Evolutionary conservation across 2,888 invertebrate genomes (phyloP), one percentile per base, ranked within the genome.

Genomic region (Aquatica leii): DNA sequence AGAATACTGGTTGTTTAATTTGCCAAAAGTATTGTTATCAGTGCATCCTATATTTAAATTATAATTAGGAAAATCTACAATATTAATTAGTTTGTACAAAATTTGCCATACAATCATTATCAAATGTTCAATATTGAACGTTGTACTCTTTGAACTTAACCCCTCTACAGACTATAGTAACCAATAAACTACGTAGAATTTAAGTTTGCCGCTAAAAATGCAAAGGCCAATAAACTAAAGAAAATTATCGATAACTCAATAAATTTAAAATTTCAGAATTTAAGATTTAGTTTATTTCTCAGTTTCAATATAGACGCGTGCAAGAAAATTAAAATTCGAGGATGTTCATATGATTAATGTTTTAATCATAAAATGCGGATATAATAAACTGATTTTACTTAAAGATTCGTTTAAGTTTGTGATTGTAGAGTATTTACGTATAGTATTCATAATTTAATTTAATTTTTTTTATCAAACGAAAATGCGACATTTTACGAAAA

Each of bases 401-500:
- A 14, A 14, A 14, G 5, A 12, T 43, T 43, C 9, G 6, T 6
- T 4, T 24, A 24, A 24, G 6, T 24, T 24, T 24, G 24, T 24
- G 24, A 24, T 24, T 6, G 2, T 43, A 51, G 51, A 24, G 51
- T 18, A n/a, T n/a, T n/a, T n/a, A n/a, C n/a, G n/a, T n/a, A n/a
- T n/a, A n/a, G n/a, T n/a, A n/a, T n/a, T n/a, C n/a, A n/a, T 12
- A 43, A 4, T 43, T 43, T 43, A 43, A 34, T 52, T 34, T 52
- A 20, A 31, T 20, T n/a, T 52, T 51, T 21, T 31, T 52, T 51
- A 24, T 35, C 21, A 17, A 34, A 15, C 9, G 12, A 78, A 75
- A 79, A 89, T 88, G 87, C 84, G 85, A 17, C 84, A 87, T 69
- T 92, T 91, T 77, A 87, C 90, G 0, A 87, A 84, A 75, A 84